A percentile compares a stretch with the other conserved stretches of the same genome.
Evolutionary conservation across 2,888 invertebrate genomes (phyloP).

Genomic region (Amblyjoppa fuscipennis): DNA sequence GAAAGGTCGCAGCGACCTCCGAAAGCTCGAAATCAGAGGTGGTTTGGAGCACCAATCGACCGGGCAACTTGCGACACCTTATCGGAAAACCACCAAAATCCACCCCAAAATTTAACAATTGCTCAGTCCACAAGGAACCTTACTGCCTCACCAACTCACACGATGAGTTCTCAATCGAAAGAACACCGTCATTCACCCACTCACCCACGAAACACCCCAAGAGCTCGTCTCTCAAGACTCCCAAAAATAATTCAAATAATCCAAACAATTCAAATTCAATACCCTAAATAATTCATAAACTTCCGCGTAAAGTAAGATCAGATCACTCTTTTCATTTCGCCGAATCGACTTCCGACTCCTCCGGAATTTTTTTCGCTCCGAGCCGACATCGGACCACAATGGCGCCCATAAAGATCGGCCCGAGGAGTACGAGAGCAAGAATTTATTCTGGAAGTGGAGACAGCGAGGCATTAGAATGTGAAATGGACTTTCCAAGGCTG

Average conservation of each 20-base stretch:
- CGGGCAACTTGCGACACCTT: too few species aligned
- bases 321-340: neutral
- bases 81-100: too few species aligned
- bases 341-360: neutral
- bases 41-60: too few species aligned
- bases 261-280: neutral
- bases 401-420: neutral
- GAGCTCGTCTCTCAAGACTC: neutral
- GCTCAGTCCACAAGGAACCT: too few species aligned
- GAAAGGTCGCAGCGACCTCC: too few species aligned
- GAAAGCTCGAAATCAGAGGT: too few species aligned
- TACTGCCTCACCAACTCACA: neutral
- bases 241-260: neutral
- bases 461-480: constrained; percentile 75
- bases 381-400: neutral
- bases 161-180: neutral
- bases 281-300: neutral
- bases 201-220: neutral
- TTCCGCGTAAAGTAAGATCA: neutral
- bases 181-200: neutral
- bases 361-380: neutral
- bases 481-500: constrained; percentile 78
- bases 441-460: constrained; percentile 69
- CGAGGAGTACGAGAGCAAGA: constrained; percentile 42
- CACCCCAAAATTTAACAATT: too few species aligned